Evolutionary conservation across 2,888 invertebrate species (phyloP).

Genomic region (Nephrotoma appendiculata): DNA sequence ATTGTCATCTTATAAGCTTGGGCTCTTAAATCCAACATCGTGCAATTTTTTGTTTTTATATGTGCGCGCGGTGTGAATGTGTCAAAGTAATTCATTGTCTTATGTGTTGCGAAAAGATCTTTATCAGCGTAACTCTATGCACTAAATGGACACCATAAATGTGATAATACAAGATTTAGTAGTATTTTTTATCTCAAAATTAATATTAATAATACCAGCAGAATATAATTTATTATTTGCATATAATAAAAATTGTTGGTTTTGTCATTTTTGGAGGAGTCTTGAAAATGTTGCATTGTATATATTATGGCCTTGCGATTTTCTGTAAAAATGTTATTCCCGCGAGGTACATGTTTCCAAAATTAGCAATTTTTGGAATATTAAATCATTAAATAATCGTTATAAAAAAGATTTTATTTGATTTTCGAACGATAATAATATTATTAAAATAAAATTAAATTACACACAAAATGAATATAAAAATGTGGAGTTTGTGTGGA

Average conservation of each 20-base stretch:
- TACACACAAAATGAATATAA: neutral
- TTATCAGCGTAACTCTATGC: neutral
- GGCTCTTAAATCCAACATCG: neutral
- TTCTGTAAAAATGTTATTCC: neutral
- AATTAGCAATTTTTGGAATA: neutral
- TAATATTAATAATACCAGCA: neutral
- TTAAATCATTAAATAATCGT: neutral
- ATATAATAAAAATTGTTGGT: neutral
- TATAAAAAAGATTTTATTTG: neutral
- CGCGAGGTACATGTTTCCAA: neutral
- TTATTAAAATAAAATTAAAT: neutral
- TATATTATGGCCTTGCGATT: neutral
- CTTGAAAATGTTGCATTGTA: neutral
- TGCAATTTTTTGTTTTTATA: neutral
- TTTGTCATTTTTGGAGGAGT: neutral
- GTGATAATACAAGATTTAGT: neutral
- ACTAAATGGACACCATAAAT: neutral
- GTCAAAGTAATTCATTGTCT: neutral
- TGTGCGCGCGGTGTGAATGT: neutral
- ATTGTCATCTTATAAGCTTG: neutral
- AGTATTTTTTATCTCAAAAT: neutral
- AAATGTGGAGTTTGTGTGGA: neutral
- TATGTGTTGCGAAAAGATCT: neutral
- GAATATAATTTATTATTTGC: neutral
- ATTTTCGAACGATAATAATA: neutral